A percentile compares a stretch with the other conserved stretches of the same genome.
Conservation (phyloP, 2,797 vertebrate genomes). For the Acestrorhynchus altus region DNA sequence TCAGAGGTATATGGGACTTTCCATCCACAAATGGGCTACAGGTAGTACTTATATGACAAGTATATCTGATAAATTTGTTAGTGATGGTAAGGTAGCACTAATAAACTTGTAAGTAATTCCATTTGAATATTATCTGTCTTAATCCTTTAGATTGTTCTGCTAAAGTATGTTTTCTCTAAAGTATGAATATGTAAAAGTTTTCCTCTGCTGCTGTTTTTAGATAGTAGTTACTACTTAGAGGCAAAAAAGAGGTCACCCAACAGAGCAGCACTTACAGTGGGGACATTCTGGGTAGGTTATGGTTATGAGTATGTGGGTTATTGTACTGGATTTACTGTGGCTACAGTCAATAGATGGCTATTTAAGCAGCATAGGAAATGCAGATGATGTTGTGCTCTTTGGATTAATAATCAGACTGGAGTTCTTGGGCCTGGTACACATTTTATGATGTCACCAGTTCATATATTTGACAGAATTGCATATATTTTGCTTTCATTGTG, state of each 20-base stretch:
- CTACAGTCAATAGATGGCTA: not conserved
- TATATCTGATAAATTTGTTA: too few species aligned
- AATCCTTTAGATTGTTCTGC: not conserved
- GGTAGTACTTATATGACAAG: too few species aligned
- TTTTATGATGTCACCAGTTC: not conserved
- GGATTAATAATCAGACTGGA: not conserved
- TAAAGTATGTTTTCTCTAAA: too few species aligned
- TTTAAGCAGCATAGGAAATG: not conserved
- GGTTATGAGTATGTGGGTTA: constrained; percentile 16
- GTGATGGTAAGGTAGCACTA: not conserved
- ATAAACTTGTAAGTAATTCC: not conserved
- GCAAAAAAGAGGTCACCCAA: not conserved
- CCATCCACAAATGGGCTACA: too few species aligned
- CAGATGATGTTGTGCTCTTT: not conserved
- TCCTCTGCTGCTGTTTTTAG: constrained; percentile 20
- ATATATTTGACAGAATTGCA: not conserved
- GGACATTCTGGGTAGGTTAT: not conserved
- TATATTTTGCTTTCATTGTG: not conserved
- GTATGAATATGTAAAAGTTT: not conserved
- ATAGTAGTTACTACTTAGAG: constrained; percentile 1
- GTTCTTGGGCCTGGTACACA: not conserved
- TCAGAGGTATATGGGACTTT: too few species aligned
- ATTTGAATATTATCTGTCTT: not conserved
- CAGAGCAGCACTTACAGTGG: constrained; percentile 7
- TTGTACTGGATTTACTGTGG: constrained; percentile 17